A percentile compares a stretch with the other conserved stretches of the same genome.
Conservation (phyloP, 2,888 invertebrate species). For the Zygogramma bicolorata region DNA sequence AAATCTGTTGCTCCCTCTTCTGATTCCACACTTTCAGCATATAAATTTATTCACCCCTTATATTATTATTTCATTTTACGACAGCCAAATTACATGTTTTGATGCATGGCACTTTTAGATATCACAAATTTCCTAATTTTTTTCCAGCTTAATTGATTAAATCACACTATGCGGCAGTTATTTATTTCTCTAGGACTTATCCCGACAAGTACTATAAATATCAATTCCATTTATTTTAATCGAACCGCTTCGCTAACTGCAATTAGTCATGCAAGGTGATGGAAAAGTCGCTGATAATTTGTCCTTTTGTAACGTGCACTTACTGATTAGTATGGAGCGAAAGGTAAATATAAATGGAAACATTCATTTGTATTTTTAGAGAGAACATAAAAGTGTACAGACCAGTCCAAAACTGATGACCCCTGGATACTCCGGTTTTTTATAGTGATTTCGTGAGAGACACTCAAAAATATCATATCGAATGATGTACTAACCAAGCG, state of each 20-base stretch:
- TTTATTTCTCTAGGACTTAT: constrained; percentile 16
- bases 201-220: constrained; percentile 26
- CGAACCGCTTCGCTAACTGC: constrained; percentile 20
- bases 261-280: constrained; percentile 40
- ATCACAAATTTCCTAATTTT: constrained; percentile 47
- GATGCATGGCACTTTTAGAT: constrained; percentile 48
- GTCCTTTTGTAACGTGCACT: background rate
- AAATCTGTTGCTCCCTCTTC: constrained; percentile 43
- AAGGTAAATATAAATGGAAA: background rate
- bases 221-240: constrained; percentile 37
- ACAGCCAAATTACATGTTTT: constrained; percentile 51
- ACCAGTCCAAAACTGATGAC: no score
- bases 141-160: constrained; percentile 51
- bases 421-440: no score
- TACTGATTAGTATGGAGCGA: background rate
- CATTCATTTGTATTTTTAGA: background rate
- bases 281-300: constrained; percentile 32
- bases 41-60: constrained; percentile 54
- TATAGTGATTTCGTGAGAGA: no score
- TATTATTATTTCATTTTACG: constrained; percentile 47
- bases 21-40: constrained; percentile 35
- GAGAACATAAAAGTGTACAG: no score
- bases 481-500: no score
- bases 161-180: constrained; percentile 33
- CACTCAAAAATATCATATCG: no score